Conservation (phyloP, 2,888 invertebrate species). For the Blastobasis adustella region DNA sequence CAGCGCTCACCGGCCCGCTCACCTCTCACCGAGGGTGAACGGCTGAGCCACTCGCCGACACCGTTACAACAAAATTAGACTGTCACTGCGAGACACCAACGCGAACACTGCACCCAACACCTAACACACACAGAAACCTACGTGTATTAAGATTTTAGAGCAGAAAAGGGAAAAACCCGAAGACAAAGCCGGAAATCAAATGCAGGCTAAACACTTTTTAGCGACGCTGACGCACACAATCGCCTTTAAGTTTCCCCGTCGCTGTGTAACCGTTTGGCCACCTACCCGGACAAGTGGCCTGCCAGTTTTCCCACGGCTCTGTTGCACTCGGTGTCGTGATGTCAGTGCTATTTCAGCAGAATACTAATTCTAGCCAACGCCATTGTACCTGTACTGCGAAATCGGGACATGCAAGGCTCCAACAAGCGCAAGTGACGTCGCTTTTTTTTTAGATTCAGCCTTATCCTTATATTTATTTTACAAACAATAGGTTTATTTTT, state of each 20-base stretch:
- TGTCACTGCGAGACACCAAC: too few relatives aligned
- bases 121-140: too few relatives aligned
- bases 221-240: constrained; percentile 29
- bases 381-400: background rate
- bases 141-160: too few relatives aligned
- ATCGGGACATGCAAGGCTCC: background rate
- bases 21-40: constrained; percentile 71
- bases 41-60: constrained; percentile 29
- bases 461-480: too few relatives aligned
- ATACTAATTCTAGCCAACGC: constrained; percentile 7
- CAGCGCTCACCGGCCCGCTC: constrained; percentile 63
- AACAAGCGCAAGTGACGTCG: too few relatives aligned
- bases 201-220: too few relatives aligned
- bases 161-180: too few relatives aligned
- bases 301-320: constrained; percentile 20
- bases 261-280: background rate
- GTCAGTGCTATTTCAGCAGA: constrained; percentile 31
- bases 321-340: constrained; percentile 25
- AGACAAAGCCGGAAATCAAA: too few relatives aligned
- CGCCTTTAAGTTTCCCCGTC: constrained; percentile 24
- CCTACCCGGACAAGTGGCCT: background rate
- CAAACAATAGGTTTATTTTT: too few relatives aligned
- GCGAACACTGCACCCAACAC: too few relatives aligned
- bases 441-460: too few relatives aligned
- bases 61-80: constrained; percentile 11